A percentile compares a stretch with the other conserved stretches of the same genome.
Conservation (phyloP, 2,797 vertebrate genomes). For the Protosalanx chinensis region DNA sequence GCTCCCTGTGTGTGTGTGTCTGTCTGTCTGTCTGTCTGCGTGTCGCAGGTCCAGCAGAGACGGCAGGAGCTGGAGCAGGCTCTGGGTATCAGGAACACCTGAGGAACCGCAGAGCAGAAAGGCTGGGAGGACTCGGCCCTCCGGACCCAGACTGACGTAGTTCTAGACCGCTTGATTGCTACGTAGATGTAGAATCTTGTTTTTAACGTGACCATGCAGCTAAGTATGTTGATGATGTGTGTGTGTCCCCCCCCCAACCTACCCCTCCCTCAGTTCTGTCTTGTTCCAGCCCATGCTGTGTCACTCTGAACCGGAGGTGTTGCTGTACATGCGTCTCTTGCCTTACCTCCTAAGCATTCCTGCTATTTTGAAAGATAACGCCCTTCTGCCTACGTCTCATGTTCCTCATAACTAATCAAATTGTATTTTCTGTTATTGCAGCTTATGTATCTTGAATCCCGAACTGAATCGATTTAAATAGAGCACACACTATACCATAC, state of each 20-base stretch:
- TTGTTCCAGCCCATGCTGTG: background rate
- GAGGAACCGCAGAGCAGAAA: too few species aligned
- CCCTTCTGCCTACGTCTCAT: background rate
- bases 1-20: background rate
- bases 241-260: too few species aligned
- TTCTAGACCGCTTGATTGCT: slow-evolving; percentile 46
- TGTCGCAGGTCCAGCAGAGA: slow-evolving; percentile 91
- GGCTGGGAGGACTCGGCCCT: too few species aligned
- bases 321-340: slow-evolving; percentile 22
- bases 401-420: background rate
- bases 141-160: background rate
- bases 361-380: slow-evolving; percentile 36
- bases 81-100: slow-evolving; percentile 89
- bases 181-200: slow-evolving; percentile 40
- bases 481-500: slow-evolving; percentile 22
- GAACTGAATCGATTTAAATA: slow-evolving; percentile 17
- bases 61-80: slow-evolving; percentile 97
- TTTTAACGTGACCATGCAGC: slow-evolving; percentile 23
- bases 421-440: background rate
- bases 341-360: slow-evolving; percentile 60
- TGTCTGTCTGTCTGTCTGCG: slow-evolving; percentile 5
- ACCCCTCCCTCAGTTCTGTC: slow-evolving; percentile 15
- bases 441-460: slow-evolving; percentile 8
- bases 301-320: slow-evolving; percentile 28
- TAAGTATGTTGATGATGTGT: slow-evolving; percentile 31